Conservation (phyloP, 2,113 vertebrate species). For the Dasyornis broadbenti region DNA sequence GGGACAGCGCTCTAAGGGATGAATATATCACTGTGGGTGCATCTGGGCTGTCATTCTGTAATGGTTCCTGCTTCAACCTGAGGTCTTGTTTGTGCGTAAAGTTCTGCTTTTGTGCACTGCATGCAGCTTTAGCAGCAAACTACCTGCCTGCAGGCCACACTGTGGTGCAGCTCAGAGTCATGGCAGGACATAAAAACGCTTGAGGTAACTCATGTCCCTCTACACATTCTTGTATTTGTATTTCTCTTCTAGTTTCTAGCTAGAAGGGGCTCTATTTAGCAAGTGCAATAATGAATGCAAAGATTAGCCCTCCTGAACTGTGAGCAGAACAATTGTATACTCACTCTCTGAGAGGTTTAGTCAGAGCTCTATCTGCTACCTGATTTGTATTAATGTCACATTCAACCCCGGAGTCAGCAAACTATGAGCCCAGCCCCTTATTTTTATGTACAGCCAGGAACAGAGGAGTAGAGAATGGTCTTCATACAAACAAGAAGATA, state of each 20-base stretch:
- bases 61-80: neutral
- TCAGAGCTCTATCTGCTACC: neutral
- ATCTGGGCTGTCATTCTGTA: neutral
- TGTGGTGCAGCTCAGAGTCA: neutral
- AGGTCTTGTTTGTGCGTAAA: neutral
- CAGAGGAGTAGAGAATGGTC: neutral
- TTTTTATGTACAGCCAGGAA: conserved; percentile 3
- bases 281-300: neutral
- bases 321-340: neutral
- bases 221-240: neutral
- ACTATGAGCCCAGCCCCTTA: neutral
- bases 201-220: neutral
- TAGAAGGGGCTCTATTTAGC: neutral
- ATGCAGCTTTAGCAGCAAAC: neutral
- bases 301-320: neutral
- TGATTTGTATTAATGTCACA: neutral
- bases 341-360: neutral
- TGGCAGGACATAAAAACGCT: neutral
- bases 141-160: neutral
- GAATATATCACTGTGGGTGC: neutral
- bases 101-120: neutral
- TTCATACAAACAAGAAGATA: conserved; percentile 3
- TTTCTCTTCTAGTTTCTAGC: neutral
- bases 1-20: neutral
- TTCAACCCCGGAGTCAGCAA: neutral